Base-by-base conservation (phyloP, 2,113 vertebrate species). In the Saccopteryx leptura region DNA sequence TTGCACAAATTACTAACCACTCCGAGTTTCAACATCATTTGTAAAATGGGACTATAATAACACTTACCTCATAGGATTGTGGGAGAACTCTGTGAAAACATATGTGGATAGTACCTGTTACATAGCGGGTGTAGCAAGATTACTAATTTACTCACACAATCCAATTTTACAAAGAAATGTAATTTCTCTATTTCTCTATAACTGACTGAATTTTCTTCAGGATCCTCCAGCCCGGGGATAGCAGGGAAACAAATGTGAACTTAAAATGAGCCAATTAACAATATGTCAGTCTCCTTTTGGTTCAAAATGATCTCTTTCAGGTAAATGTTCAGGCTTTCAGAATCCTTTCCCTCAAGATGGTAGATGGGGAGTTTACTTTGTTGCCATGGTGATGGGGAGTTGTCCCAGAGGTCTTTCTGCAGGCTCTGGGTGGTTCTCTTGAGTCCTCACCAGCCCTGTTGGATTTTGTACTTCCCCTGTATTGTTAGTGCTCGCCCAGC, bases 191-290 rank as follows among this genome's bases (percentile, higher is more conserved):
- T 97, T 97, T 96, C 97, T 96, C 93, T 88, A 89, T 96, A 96
- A 97, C 89, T 86, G 96, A 97, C 79, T 95, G 89, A 89, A 96
- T 94, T 96, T 97, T 97, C 95, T 87, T 96, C 82, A 95, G 96
- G 83, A 96, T 96, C 76, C 79, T 69, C 63, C 75, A 97, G 97
- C 97, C 95, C 60, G 91, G 86, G 87, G 94, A 93, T 97, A 96
- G 79, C 79, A 93, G 39, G 60, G 75, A 97, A 97, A 96, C 79
- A 96, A 97, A 96, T 0, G 54, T 98, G 97, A 98, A 97, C 97
- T 96, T 96, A 94, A 94, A 97, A 96, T 96, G 96, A 97, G 71
- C n/a, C 95, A 95, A 95, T 98, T 97, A 97, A 94, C 97, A 98
- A 91, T 97, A 97, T 98, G 97, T 80, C 91, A 95, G 79, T 91